These are phyloP conservation scores for Nephrotoma guestfalica DNA, from an alignment of 2,888 invertebrate genomes.

Conservation along the genomic window DNA sequence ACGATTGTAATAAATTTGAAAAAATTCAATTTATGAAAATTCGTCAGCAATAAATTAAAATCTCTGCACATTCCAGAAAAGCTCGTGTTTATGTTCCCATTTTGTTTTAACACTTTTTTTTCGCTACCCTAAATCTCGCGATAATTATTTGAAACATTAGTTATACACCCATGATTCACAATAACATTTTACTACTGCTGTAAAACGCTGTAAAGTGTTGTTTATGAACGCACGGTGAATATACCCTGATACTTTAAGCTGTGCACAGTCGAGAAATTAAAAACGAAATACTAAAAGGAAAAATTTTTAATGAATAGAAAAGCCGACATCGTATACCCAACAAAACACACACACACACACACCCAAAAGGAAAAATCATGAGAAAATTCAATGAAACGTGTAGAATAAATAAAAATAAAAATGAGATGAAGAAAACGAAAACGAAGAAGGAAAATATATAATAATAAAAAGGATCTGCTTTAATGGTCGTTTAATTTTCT, in stretches of 20 bases:
- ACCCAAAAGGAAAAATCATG: background rate
- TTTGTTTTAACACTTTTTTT: background rate
- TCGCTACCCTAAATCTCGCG: background rate
- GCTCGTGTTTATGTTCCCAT: too few relatives aligned
- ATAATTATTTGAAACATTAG: background rate
- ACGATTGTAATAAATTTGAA: too few relatives aligned
- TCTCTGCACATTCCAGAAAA: too few relatives aligned
- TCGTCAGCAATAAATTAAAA: too few relatives aligned
- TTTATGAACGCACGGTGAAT: background rate
- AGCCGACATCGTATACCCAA: background rate
- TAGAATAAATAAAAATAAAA: background rate
- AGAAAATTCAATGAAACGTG: background rate
- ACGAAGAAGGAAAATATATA: background rate
- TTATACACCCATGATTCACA: background rate
- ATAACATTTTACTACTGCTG: background rate
- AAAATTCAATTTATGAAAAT: too few relatives aligned
- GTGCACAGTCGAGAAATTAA: background rate
- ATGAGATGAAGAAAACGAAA: background rate
- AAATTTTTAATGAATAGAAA: background rate
- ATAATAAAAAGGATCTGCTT: constrained; percentile 1
- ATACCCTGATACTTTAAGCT: background rate
- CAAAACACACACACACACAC: background rate
- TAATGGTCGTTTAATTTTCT: constrained; percentile 4
- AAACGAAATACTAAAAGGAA: background rate
- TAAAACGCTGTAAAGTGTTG: background rate